A percentile compares a stretch with the other conserved stretches of the same genome.
Evolutionary conservation across 2,888 invertebrate genomes (phyloP).

Genomic region (Euplexia lucipara): DNA sequence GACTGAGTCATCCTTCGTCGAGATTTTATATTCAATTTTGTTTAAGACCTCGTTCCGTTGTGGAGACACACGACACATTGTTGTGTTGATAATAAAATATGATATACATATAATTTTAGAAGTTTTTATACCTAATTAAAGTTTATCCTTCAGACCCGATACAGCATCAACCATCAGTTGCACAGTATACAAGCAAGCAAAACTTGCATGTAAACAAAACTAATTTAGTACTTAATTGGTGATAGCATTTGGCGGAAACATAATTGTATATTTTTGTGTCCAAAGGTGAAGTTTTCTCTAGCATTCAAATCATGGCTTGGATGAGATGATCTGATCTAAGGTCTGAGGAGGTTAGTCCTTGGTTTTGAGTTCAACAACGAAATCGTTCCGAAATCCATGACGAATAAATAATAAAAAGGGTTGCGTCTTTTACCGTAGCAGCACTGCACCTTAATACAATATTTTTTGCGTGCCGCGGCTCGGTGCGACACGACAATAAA

Average conservation of each 20-base stretch:
- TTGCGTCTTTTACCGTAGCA: slow-evolving; percentile 40
- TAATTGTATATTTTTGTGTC: too few species aligned
- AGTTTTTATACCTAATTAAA: neutral
- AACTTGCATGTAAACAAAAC: neutral
- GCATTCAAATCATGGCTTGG: neutral
- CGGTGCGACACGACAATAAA: slow-evolving; percentile 85
- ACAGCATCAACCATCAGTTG: slow-evolving; percentile 6
- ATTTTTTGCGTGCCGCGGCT: slow-evolving; percentile 84
- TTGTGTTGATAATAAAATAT: slow-evolving; percentile 24
- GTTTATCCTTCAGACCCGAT: neutral
- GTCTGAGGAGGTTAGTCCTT: neutral
- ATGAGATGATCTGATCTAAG: too few species aligned
- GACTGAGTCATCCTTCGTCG: slow-evolving; percentile 88
- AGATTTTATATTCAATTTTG: slow-evolving; percentile 80
- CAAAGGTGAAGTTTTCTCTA: neutral
- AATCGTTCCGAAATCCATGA: slow-evolving; percentile 17
- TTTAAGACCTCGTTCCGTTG: slow-evolving; percentile 76
- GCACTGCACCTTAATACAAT: slow-evolving; percentile 79
- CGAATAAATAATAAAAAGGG: slow-evolving; percentile 34
- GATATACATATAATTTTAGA: slow-evolving; percentile 1
- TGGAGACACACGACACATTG: slow-evolving; percentile 47
- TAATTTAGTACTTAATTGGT: too few species aligned
- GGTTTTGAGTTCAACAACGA: neutral
- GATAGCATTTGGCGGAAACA: neutral
- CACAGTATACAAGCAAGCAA: neutral